phyloP scores from a whole-genome alignment of 2,797 vertebrate genomes.

The Sparidentex hasta region DNA sequence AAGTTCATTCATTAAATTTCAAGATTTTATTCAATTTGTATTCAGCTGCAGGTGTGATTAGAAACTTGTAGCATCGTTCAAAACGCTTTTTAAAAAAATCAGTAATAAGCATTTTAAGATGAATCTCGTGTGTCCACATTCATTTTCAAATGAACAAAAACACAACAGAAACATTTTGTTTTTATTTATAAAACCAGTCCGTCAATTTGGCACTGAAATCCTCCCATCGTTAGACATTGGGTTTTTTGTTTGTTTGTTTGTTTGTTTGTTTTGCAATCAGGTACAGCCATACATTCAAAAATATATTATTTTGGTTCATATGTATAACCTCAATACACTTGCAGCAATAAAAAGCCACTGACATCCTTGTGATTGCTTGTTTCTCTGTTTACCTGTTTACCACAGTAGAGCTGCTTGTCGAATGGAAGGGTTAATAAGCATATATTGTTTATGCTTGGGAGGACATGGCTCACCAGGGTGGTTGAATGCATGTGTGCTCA shows the following conservation, averaged over 20 bases:
- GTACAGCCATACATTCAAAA: not conserved
- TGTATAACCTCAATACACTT: not conserved
- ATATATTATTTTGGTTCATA: not conserved
- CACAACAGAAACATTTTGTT: not conserved
- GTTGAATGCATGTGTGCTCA: conserved; percentile 62
- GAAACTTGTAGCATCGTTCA: not conserved
- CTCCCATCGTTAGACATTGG: too few relatives aligned
- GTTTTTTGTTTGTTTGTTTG: too few relatives aligned
- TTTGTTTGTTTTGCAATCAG: too few relatives aligned
- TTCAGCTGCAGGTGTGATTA: not conserved
- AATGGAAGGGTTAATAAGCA: conserved; percentile 2
- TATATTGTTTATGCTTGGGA: conserved; percentile 59
- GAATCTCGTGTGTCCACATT: not conserved
- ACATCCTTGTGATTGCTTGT: not conserved
- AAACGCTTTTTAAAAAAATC: not conserved
- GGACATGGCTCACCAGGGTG: conserved; percentile 46
- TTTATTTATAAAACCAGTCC: not conserved
- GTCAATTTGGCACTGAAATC: too few relatives aligned
- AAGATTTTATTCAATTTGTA: not conserved
- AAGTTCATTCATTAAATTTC: not conserved
- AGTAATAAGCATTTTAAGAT: not conserved
- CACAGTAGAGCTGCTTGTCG: conserved; percentile 17
- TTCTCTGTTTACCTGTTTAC: conserved; percentile 8
- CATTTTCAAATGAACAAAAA: not conserved
- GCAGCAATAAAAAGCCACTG: not conserved